Conservation (phyloP, 2,113 vertebrate genomes). For the Oreocharis arfaki region DNA sequence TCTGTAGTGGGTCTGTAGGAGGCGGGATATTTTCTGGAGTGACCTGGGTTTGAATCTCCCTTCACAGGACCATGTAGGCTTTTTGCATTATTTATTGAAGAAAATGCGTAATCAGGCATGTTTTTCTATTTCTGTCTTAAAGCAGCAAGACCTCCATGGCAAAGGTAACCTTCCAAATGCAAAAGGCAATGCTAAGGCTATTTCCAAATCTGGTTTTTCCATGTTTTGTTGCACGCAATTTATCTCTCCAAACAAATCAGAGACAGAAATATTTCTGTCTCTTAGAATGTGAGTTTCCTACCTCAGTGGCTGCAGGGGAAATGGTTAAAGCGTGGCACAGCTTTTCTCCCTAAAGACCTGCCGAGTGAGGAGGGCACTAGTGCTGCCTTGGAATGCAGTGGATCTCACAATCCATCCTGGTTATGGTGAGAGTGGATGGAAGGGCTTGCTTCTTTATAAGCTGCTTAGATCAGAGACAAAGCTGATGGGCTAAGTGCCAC, state of each 20-base stretch:
- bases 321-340: rapidly evolving
- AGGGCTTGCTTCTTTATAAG: neutral
- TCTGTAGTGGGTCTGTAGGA: neutral
- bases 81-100: slow-evolving; percentile 52
- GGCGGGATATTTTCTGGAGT: neutral
- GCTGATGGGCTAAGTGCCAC: neutral
- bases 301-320: neutral
- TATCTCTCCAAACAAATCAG: neutral
- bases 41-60: neutral
- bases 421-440: neutral
- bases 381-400: neutral
- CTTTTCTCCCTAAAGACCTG: neutral
- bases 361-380: rapidly evolving
- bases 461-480: neutral
- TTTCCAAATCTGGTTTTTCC: neutral
- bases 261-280: neutral
- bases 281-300: neutral
- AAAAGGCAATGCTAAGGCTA: neutral
- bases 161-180: neutral
- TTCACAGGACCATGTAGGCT: neutral
- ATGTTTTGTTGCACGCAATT: neutral
- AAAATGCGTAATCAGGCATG: neutral
- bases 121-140: slow-evolving; percentile 33
- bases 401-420: neutral
- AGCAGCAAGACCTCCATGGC: neutral